Percentiles rank a stretch among this genome's conserved stretches.
Conservation (phyloP, 2,888 invertebrate genomes). For the Kryphioiulus occultus region DNA sequence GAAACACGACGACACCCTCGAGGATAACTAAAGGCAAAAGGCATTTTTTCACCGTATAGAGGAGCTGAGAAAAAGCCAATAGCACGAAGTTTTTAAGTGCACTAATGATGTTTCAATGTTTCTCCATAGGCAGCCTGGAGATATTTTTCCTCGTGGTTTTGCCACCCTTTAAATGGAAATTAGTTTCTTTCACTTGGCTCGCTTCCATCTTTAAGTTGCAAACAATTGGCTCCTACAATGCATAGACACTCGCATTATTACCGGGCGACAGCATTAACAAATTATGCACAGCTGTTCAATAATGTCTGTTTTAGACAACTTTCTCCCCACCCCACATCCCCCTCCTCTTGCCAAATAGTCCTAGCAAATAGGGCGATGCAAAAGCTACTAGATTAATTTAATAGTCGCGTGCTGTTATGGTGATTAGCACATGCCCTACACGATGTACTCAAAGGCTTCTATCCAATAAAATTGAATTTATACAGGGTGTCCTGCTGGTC, state of each 20-base stretch:
- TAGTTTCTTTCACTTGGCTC: slow-evolving; percentile 32
- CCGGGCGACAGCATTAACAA: slow-evolving; percentile 40
- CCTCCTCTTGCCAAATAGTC: background rate
- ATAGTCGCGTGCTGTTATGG: background rate
- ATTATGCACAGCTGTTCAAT: slow-evolving; percentile 39
- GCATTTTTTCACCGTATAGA: background rate
- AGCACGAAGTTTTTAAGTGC: background rate
- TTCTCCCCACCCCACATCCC: background rate
- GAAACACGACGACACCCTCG: background rate
- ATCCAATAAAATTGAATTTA: background rate
- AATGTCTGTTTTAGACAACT: slow-evolving; percentile 13
- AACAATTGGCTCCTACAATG: slow-evolving; percentile 34
- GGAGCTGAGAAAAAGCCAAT: background rate
- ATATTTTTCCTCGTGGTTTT: slow-evolving; percentile 18
- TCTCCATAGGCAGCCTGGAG: slow-evolving; percentile 3
- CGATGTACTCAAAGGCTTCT: background rate
- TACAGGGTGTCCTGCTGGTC: background rate
- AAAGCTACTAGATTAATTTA: background rate
- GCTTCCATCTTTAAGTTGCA: slow-evolving; percentile 35
- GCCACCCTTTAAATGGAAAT: slow-evolving; percentile 40
- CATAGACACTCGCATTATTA: slow-evolving; percentile 35
- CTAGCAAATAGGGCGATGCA: background rate
- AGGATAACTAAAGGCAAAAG: background rate
- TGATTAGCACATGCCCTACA: background rate
- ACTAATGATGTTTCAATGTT: slow-evolving; percentile 39